Evolutionary conservation across 1,140 invertebrate genomes (phyloP), one percentile per base, ranked within the genome.

Genomic region (fruit fly (Drosophila melanogaster)): DNA sequence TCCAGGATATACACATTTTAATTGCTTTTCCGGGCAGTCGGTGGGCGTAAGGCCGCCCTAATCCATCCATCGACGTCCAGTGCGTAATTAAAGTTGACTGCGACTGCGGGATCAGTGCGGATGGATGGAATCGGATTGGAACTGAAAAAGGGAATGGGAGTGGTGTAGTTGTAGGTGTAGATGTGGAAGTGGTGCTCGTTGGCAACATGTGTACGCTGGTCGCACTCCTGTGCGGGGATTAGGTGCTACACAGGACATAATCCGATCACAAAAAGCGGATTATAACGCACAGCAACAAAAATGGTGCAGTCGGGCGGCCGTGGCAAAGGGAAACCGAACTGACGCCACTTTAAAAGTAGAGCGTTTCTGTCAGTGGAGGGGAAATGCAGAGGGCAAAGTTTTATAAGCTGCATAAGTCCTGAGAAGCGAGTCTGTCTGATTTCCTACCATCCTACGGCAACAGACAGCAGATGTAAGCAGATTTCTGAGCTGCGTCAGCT

Each of bases 251-350:
- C 81, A 81, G 83, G 84, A 84, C 79, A 87, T 87, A 87, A 87
- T 87, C 84, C 84, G 84, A 87, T 87, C 84, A 87, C 76, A 89
- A 84, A 87, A 87, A 84, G 79, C 70, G 84, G 84, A 89, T 87
- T 87, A 87, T 89, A 87, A 84, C 50, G 60, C 65, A 89, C 79
- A 79, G 77, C 57, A 86, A 77, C 57, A 54, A 71, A 54, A 72
- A 41, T 33, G 57, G 58, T 49, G 56, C 70, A 69, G 55, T 57
- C 64, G 46, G 15, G 19, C 44, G 22, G 46, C 62, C 40, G 22
- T 47, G 55, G 37, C 53, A 53, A 50, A 33, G 19, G 0, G 19
- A 47, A 12, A 40, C 47, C 67, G 22, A 80, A 67, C 76, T 76
- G 75, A 72, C 53, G 65, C 61, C 72, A 87, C 70, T 86, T 89